Evolutionary conservation across 2,888 invertebrate genomes (phyloP).

Genomic region (Erpobdella octoculata): DNA sequence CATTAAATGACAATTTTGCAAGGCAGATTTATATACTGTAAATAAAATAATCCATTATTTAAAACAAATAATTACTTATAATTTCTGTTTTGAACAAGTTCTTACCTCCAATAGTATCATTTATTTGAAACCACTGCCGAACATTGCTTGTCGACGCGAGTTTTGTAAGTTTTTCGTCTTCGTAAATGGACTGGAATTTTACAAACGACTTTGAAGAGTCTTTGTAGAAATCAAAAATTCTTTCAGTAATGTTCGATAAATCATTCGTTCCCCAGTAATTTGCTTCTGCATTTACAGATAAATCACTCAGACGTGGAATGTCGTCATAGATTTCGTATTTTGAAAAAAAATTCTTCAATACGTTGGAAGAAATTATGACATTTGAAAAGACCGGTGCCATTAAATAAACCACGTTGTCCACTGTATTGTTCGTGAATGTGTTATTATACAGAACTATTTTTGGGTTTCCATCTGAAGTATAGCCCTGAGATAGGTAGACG

Average conservation of each 20-base stretch:
- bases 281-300: not conserved
- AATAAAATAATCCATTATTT: not conserved
- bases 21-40: too few relatives aligned
- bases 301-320: not conserved
- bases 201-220: not conserved
- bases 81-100: not conserved
- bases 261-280: conserved; percentile 23
- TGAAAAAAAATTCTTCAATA: conserved; percentile 18
- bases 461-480: too few relatives aligned
- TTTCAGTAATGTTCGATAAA: not conserved
- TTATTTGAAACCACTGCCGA: not conserved
- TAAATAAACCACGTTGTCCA: not conserved
- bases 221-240: conserved; percentile 21
- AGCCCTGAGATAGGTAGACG: not conserved
- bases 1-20: too few relatives aligned
- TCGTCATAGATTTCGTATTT: conserved; percentile 16
- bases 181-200: not conserved
- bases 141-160: not conserved
- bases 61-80: not conserved
- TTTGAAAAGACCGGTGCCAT: not conserved
- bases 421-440: not conserved
- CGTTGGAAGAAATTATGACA: conserved; percentile 7
- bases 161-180: not conserved
- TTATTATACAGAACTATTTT: not conserved
- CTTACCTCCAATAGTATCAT: conserved; percentile 14